Evolutionary conservation across 2,888 invertebrate genomes (phyloP), one percentile per base, ranked within the genome.

Genomic region (Ophraella communa): DNA sequence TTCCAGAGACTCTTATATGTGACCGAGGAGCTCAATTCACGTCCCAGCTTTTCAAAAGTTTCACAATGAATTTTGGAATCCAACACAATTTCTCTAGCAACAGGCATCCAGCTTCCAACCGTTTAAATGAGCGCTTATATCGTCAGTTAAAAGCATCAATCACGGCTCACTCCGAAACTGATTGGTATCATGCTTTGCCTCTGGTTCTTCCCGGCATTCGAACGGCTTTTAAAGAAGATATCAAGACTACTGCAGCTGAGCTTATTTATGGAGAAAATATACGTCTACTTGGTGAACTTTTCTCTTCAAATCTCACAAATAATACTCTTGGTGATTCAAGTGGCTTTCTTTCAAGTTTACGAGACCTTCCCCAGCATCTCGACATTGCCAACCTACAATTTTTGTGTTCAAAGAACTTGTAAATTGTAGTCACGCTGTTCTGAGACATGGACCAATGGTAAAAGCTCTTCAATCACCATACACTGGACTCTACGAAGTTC

Each of bases 341-440:
- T 10, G 10, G 10, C 0, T 27, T 1, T 8, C 33, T 33, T n/a
- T 33, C 11, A n/a, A 10, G 33, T n/a, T 33, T 10, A 33, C 10
- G n/a, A n/a, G n/a, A n/a, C n/a, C n/a, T n/a, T n/a, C n/a, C n/a
- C n/a, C n/a, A n/a, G n/a, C n/a, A n/a, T n/a, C n/a, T n/a, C n/a
- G n/a, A n/a, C n/a, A n/a, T n/a, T n/a, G n/a, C n/a, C 33, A 33
- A 33, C 8, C 33, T 33, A 10, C 4, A 8, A 4, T n/a, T 33
- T 33, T 44, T 18, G 17, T 42, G 1, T 14, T 42, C 49, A 62
- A 62, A 21, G 49, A 56, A 39, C 35, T 56, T 47, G 39, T 39
- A 14, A 42, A 42, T 14, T 42, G 18, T 8, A 18, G 18, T 44
- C 20, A 18, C 1, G 44, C 17, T 7, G 17, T 17, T 42, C 10